Conservation (phyloP, 30 jellyfish, hydroid and myxozoan species). For the Aurelia aurita region DNA sequence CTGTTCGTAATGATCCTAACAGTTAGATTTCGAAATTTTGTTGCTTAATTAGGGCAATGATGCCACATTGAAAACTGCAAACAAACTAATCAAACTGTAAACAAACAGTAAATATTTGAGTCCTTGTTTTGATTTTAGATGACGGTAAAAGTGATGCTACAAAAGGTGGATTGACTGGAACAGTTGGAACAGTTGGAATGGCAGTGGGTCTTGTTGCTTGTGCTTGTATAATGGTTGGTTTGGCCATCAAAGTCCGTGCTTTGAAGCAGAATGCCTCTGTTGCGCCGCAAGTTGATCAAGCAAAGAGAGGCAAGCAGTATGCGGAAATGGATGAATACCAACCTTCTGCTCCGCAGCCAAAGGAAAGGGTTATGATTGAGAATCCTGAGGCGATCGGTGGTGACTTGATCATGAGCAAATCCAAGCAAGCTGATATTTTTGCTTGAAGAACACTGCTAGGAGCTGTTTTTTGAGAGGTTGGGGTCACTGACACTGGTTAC, state of each 20-base stretch:
- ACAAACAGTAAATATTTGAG: too few species aligned
- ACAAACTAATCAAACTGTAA: too few species aligned
- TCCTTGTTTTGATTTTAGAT: background rate
- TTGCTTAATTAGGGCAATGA: too few species aligned
- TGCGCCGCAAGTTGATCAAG: background rate
- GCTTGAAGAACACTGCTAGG: background rate
- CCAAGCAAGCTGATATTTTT: background rate
- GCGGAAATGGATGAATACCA: background rate
- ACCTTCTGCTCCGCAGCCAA: background rate
- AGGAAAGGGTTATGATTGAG: background rate
- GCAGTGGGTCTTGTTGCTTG: background rate
- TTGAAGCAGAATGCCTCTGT: background rate
- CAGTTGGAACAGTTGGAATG: too few species aligned
- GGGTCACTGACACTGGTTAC: too few species aligned
- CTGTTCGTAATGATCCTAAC: too few species aligned
- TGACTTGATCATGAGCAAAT: background rate
- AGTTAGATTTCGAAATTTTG: too few species aligned
- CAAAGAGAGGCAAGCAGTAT: background rate
- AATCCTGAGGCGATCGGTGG: background rate
- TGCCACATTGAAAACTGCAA: too few species aligned
- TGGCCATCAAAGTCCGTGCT: background rate
- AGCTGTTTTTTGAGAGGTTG: too few species aligned
- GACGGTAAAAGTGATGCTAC: too few species aligned
- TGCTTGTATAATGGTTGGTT: background rate
- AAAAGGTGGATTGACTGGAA: too few species aligned